phyloP scores from a whole-genome alignment of 53 echinoderm and acorn worm species.

The Echinarachnius parma region DNA sequence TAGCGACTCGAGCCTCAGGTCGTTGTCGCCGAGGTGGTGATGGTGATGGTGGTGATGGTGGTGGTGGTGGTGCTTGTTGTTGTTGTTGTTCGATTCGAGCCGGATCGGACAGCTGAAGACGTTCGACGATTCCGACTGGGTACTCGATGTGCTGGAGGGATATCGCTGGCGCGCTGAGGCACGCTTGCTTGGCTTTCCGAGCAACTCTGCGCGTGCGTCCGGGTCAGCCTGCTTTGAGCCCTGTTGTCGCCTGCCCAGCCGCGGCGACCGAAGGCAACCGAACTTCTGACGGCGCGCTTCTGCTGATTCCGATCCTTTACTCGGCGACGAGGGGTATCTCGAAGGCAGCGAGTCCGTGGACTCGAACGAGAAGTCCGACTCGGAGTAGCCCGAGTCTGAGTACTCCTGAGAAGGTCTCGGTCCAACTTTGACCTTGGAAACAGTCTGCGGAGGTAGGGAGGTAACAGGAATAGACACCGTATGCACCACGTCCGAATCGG shows the following conservation, averaged over 20 bases:
- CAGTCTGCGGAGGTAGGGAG: slow-evolving; percentile 35
- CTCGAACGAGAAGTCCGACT: slow-evolving; percentile 90
- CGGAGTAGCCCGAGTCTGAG: slow-evolving; percentile 90
- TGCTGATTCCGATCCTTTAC: slow-evolving; percentile 63
- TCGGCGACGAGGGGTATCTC: slow-evolving; percentile 47
- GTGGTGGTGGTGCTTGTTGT: slow-evolving; percentile 16
- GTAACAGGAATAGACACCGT: slow-evolving; percentile 16
- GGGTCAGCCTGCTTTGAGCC: slow-evolving; percentile 48
- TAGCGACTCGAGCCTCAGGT: slow-evolving; percentile 47
- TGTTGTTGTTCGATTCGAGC: slow-evolving; percentile 30
- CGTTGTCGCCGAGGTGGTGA: slow-evolving; percentile 34
- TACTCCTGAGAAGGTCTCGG: slow-evolving; percentile 76
- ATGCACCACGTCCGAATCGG: slow-evolving; percentile 8
- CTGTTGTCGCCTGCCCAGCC: slow-evolving; percentile 45
- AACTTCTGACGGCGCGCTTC: slow-evolving; percentile 76
- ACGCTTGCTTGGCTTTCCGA: slow-evolving; percentile 42
- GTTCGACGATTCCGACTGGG: slow-evolving; percentile 71
- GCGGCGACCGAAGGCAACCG: slow-evolving; percentile 80
- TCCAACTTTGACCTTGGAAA: slow-evolving; percentile 43
- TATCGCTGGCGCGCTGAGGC: slow-evolving; percentile 41
- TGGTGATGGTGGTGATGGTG: too few relatives aligned
- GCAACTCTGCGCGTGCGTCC: slow-evolving; percentile 74
- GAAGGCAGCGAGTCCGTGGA: slow-evolving; percentile 63
- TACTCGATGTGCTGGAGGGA: slow-evolving; percentile 55
- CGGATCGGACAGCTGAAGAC: slow-evolving; percentile 63